Percentiles rank a stretch among this genome's conserved stretches.
Evolutionary conservation across 2,888 invertebrate genomes (phyloP).

Genomic region (Sicus ferrugineus): DNA sequence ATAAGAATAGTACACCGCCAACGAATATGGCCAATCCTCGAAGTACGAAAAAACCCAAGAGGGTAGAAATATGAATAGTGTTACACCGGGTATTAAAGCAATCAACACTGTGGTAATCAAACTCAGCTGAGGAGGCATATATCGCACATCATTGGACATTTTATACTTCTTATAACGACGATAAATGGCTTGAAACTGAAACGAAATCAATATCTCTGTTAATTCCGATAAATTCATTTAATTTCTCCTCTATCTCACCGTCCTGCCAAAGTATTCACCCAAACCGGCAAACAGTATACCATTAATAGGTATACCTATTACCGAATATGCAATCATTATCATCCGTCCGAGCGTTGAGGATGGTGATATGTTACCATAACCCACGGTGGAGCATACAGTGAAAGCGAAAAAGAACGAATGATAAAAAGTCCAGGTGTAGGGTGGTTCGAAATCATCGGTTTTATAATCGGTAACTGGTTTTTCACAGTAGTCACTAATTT

Average conservation of each 20-base stretch:
- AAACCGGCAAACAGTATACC: conserved; percentile 77
- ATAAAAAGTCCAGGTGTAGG: conserved; percentile 85
- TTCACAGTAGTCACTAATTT: conserved; percentile 77
- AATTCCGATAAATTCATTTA: not conserved
- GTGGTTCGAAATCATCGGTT: conserved; percentile 69
- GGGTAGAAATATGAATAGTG: conserved; percentile 86
- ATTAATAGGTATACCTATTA: conserved; percentile 73
- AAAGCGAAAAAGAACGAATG: conserved; percentile 92
- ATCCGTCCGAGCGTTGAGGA: conserved; percentile 81
- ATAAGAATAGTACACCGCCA: conserved; percentile 86
- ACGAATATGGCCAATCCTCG: conserved; percentile 86
- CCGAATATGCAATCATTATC: conserved; percentile 86
- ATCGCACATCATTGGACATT: conserved; percentile 69
- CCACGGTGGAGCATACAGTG: conserved; percentile 90
- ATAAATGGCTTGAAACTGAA: conserved; percentile 79
- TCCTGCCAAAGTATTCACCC: conserved; percentile 84
- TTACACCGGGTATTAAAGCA: conserved; percentile 87
- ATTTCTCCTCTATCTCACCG: conserved; percentile 66
- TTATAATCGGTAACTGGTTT: conserved; percentile 75
- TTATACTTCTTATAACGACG: conserved; percentile 79
- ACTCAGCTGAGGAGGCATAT: conserved; percentile 74
- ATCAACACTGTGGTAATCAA: conserved; percentile 81
- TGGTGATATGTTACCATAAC: conserved; percentile 90
- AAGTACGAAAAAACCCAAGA: conserved; percentile 84
- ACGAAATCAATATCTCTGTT: not conserved